A percentile compares a stretch with the other conserved stretches of the same genome.
These are phyloP conservation scores for Drymonia ruficornis DNA, from an alignment of 2,888 invertebrate species.

Conservation along the genomic window DNA sequence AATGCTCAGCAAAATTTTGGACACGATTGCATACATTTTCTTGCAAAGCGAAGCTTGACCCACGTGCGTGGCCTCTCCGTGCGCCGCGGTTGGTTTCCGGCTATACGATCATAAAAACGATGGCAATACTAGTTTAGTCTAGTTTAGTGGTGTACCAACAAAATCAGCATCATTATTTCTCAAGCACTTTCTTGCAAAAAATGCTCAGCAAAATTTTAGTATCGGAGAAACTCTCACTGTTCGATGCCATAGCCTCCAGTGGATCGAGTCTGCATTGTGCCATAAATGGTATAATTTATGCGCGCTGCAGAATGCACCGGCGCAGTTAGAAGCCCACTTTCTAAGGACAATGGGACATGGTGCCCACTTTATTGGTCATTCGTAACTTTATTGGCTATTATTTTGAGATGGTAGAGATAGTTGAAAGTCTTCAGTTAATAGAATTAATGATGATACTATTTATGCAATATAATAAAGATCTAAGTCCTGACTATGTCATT, in stretches of 20 bases:
- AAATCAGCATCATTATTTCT: no score
- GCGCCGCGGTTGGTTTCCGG: no score
- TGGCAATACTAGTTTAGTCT: no score
- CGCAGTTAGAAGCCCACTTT: background rate
- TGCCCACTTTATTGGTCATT: background rate
- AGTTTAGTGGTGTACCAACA: no score
- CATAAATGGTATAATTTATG: slow-evolving; percentile 8
- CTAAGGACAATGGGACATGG: slow-evolving; percentile 6
- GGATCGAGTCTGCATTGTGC: slow-evolving; percentile 1
- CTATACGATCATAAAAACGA: no score
- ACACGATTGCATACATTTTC: no score
- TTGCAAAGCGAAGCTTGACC: no score
- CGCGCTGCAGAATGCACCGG: slow-evolving; percentile 1
- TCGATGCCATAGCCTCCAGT: background rate
- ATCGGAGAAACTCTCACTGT: background rate
- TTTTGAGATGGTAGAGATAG: background rate
- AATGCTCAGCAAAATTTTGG: no score
- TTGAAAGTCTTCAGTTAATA: background rate
- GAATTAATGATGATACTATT: background rate
- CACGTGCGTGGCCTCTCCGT: no score
- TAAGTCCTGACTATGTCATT: no score
- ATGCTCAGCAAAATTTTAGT: background rate
- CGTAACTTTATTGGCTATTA: slow-evolving; percentile 1
- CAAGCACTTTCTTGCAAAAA: background rate
- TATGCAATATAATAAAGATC: no score